Evolutionary conservation across 1,140 invertebrate genomes (phyloP), one percentile per base, ranked within the genome.

Genomic region (Hypothenemus hampei): DNA sequence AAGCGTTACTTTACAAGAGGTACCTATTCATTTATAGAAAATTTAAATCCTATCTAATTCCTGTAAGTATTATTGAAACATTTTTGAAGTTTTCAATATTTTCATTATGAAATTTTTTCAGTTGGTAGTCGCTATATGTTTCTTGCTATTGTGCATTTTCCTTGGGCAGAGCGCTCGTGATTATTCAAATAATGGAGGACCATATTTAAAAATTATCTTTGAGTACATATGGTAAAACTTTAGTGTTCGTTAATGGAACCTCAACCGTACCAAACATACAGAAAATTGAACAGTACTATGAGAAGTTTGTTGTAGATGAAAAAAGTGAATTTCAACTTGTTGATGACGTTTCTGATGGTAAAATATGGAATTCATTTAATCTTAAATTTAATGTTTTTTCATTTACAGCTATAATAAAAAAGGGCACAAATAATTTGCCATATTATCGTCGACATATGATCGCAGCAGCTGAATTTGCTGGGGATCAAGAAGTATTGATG

Each of bases 401-500:
- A 49, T 41, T 64, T 69, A 40, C 45, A 70, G 70, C 46, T n/a
- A 64, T 72, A n/a, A 54, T 70, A 6, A 20, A 61, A 5, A 43
- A 57, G 15, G 68, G 69, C 5, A 59, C 57, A 7, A 45, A 61
- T 44, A 65, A 71, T 37, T 63, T 71, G 16, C 64, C 54, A 0
- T 64, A 59, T 37, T 73, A 69, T 53, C 61, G 59, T 19, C 44
- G 56, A 26, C 59, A 67, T 23, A 57, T 71, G 41, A 40, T 72
- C 3, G 60, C 63, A 4, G 65, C 59, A 8, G 58, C 68, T 15
- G 72, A 76, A 57, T 59, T 78, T 4, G 0, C 48, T 66, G 16
- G 6, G 8, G 15, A 29, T 8, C 26, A 57, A 13, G 22, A 47
- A 8, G 24, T n/a, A 11, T 43, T 61, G 3, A 24, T 39, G 63